phyloP scores from a whole-genome alignment of 2,113 vertebrate species.

The Phrynosoma blainvillii region DNA sequence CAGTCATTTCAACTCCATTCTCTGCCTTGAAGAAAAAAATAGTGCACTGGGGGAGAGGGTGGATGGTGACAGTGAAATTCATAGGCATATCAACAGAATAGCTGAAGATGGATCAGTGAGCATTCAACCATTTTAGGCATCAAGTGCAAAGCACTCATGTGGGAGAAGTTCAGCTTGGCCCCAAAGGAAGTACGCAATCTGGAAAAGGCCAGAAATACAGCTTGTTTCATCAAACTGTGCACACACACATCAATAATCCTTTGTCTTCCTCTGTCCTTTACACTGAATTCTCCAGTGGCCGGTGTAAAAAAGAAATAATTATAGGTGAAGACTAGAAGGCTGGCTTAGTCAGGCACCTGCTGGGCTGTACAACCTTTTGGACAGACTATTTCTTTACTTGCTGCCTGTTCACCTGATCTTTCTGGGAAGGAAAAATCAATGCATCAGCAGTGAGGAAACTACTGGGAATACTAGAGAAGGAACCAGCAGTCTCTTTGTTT shows the following conservation, averaged over 20 bases:
- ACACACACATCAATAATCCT: not conserved
- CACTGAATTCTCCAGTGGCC: not conserved
- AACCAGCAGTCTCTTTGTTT: too few species aligned
- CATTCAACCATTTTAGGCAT: not conserved
- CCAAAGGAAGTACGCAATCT: not conserved
- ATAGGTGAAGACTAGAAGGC: too few species aligned
- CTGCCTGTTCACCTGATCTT: too few species aligned
- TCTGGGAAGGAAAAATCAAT: too few species aligned
- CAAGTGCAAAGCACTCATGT: not conserved
- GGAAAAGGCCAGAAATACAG: not conserved
- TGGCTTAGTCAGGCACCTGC: too few species aligned
- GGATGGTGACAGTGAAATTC: too few species aligned
- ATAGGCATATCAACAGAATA: not conserved
- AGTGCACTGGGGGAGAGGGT: not conserved
- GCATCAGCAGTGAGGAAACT: too few species aligned
- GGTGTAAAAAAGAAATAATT: too few species aligned
- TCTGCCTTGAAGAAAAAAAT: conserved; percentile 1
- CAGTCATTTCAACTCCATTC: not conserved
- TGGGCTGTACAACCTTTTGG: too few species aligned
- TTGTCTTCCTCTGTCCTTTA: not conserved
- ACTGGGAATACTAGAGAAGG: too few species aligned
- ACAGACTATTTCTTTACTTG: too few species aligned
- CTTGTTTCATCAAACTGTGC: not conserved
- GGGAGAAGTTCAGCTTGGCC: not conserved
- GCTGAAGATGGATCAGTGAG: not conserved